Evolutionary conservation across 2,888 invertebrate genomes (phyloP).

Genomic region (Megastigmus dorsalis): DNA sequence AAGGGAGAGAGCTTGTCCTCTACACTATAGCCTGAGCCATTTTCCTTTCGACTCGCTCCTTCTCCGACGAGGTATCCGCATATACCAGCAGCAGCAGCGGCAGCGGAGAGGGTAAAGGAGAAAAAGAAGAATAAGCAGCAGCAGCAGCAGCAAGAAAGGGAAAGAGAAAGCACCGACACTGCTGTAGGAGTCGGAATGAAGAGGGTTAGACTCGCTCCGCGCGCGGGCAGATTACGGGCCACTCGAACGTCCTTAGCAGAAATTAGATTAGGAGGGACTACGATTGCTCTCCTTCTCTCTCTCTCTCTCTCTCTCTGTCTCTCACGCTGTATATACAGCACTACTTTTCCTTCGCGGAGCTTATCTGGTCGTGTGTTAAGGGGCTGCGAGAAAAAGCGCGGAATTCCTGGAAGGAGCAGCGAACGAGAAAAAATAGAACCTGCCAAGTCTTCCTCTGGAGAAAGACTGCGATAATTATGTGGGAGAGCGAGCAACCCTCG

Average conservation of each 20-base stretch:
- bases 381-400: slow-evolving; percentile 14
- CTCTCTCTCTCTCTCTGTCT: not conserved
- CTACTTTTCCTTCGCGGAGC: slow-evolving; percentile 7
- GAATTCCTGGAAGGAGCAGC: not conserved
- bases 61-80: not conserved
- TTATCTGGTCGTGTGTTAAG: slow-evolving; percentile 19
- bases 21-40: not conserved
- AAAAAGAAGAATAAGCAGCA: no score
- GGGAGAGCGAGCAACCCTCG: not conserved
- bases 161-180: slow-evolving; percentile 19
- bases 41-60: slow-evolving; percentile 3
- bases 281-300: not conserved
- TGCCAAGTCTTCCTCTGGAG: not conserved
- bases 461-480: slow-evolving; percentile 35
- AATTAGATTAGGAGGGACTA: slow-evolving; percentile 52
- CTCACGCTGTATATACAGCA: not conserved
- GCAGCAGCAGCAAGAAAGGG: not conserved
- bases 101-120: not conserved
- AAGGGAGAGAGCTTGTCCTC: no score
- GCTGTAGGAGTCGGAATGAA: slow-evolving; percentile 20
- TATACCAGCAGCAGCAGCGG: not conserved
- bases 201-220: slow-evolving; percentile 27
- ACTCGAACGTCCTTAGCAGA: slow-evolving; percentile 51
- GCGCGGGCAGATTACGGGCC: slow-evolving; percentile 47
- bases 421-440: slow-evolving; percentile 18